Percentiles rank a stretch among this genome's conserved stretches.
Evolutionary conservation across 2,797 vertebrate genomes (phyloP).

Genomic region (Gobio occitaniae): DNA sequence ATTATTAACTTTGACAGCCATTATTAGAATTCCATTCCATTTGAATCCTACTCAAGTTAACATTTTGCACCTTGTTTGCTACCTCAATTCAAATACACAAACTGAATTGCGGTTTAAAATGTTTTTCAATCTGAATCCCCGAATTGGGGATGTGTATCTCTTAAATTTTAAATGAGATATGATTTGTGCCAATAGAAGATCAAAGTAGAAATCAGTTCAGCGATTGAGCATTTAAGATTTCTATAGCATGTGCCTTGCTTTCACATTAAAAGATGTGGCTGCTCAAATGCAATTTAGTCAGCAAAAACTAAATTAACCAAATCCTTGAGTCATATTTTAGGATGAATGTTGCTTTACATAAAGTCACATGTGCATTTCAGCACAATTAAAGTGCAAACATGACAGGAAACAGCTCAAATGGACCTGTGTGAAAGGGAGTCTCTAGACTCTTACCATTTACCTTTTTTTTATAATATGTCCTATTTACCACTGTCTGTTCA

Average conservation of each 20-base stretch:
- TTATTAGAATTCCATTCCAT: neutral
- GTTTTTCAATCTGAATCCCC: neutral
- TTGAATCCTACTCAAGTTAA: neutral
- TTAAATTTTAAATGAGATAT: slow-evolving; percentile 4
- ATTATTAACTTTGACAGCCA: neutral
- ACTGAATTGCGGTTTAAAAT: neutral
- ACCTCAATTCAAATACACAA: neutral
- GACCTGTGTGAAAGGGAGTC: neutral
- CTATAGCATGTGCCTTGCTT: neutral
- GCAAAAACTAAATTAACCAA: slow-evolving; percentile 5
- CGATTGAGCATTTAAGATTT: neutral
- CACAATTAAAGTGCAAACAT: neutral
- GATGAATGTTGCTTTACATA: neutral
- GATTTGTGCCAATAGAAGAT: slow-evolving; percentile 6
- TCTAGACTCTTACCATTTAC: neutral
- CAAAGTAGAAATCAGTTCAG: neutral
- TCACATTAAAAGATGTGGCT: neutral
- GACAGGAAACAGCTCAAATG: neutral
- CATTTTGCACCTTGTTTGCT: neutral
- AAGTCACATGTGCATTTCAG: neutral
- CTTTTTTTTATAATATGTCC: neutral
- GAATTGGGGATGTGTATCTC: neutral
- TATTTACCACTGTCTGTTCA: neutral
- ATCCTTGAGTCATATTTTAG: neutral
- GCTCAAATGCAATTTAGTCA: slow-evolving; percentile 2